phyloP scores from a whole-genome alignment of 2,797 vertebrate genomes.

The Rousettus madagascariensis region DNA sequence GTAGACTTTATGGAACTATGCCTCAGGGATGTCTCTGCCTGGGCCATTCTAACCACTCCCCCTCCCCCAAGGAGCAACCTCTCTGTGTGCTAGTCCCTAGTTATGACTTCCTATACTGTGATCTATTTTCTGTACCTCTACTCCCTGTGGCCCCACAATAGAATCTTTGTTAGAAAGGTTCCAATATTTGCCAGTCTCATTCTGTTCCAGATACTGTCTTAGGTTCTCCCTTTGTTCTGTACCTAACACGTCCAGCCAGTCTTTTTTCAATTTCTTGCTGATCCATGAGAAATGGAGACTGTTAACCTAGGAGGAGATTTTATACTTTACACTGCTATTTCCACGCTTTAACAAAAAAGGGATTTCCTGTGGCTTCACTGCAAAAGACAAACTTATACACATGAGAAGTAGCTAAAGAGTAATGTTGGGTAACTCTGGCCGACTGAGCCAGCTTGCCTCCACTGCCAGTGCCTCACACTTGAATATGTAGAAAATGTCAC shows the following conservation, averaged over 20 bases:
- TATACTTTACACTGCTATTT: background rate
- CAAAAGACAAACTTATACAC: background rate
- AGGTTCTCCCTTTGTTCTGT: background rate
- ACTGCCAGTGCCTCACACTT: background rate
- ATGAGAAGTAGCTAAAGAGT: background rate
- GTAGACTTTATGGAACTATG: background rate
- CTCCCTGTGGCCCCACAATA: background rate
- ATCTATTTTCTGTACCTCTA: background rate
- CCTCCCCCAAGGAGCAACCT: background rate
- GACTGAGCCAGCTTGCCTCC: background rate
- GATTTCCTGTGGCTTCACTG: background rate
- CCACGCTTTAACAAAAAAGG: background rate
- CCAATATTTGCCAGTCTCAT: background rate
- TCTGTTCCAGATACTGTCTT: background rate
- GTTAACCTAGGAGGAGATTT: background rate
- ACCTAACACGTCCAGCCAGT: background rate
- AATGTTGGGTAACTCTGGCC: background rate
- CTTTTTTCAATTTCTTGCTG: background rate
- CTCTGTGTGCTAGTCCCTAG: background rate
- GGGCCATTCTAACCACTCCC: background rate
- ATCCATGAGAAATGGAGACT: background rate
- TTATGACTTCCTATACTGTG: background rate
- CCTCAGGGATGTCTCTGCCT: background rate
- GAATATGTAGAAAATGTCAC: background rate
- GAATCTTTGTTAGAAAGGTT: background rate